Conservation (phyloP, 2,797 vertebrate species). For the Rhabdomys pumilio region DNA sequence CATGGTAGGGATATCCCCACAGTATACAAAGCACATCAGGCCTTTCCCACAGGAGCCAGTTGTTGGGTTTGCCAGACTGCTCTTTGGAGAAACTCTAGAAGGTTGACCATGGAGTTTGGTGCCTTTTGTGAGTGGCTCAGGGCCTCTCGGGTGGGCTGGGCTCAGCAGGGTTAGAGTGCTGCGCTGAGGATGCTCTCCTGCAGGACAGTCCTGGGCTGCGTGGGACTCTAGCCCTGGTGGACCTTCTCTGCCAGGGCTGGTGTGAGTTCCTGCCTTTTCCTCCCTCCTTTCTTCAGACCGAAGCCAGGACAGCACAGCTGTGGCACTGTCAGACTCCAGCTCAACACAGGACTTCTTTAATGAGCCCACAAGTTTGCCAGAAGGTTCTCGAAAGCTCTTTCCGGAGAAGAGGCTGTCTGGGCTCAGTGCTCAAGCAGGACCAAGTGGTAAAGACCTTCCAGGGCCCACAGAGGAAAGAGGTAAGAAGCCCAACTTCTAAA, state of each 20-base stretch:
- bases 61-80: background rate
- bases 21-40: background rate
- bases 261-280: conserved; percentile 66
- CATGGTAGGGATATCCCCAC: background rate
- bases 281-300: conserved; percentile 91
- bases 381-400: conserved; percentile 93
- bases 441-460: conserved; percentile 91
- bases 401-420: conserved; percentile 90
- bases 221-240: background rate
- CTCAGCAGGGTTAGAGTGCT: background rate
- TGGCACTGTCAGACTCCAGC: conserved; percentile 97
- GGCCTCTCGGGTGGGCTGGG: background rate
- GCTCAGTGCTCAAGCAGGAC: conserved; percentile 89
- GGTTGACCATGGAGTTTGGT: background rate
- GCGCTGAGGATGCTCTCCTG: background rate
- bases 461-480: conserved; percentile 93
- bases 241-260: background rate
- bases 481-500: conserved; percentile 77
- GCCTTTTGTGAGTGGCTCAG: background rate
- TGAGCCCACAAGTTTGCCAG: conserved; percentile 95
- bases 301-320: conserved; percentile 98
- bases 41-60: background rate
- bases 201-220: background rate
- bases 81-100: background rate
- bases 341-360: conserved; percentile 98